A percentile compares a stretch with the other conserved stretches of the same genome.
Conservation (phyloP, 37 sponge, comb jelly and placozoan genomes). For the Spongia lamella region DNA sequence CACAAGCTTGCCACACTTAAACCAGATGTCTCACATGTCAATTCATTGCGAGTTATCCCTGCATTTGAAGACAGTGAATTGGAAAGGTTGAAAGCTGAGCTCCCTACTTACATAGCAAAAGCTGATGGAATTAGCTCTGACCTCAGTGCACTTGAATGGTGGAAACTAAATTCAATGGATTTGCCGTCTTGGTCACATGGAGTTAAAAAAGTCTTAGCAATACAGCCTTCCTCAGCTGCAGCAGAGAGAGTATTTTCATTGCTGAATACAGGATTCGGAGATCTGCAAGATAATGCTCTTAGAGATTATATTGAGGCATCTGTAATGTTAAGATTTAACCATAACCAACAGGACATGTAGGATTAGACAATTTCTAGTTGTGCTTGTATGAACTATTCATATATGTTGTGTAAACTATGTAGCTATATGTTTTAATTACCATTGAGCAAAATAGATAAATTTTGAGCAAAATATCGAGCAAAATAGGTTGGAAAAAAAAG, state of each 20-base stretch:
- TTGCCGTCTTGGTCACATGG: constrained; percentile 12
- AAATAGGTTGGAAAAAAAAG: constrained; percentile 9
- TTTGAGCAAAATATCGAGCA: constrained; percentile 8
- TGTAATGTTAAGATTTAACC: constrained; percentile 5
- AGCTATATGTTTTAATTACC: neutral
- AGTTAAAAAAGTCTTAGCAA: neutral
- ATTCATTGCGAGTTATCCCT: neutral
- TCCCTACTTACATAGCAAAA: constrained; percentile 20
- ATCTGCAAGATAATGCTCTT: constrained; percentile 4
- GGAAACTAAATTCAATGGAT: constrained; percentile 4
- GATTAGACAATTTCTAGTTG: neutral
- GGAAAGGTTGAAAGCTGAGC: constrained; percentile 16
- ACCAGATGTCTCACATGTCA: constrained; percentile 11
- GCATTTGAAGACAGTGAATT: constrained; percentile 10
- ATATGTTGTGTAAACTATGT: constrained; percentile 3
- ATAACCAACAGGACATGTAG: constrained; percentile 2
- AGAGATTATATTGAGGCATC: constrained; percentile 25
- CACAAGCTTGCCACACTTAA: constrained; percentile 11
- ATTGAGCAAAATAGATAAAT: constrained; percentile 7
- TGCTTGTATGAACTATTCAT: neutral
- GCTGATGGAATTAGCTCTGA: constrained; percentile 1
- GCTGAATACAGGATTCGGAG: constrained; percentile 11
- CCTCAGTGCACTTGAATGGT: constrained; percentile 8
- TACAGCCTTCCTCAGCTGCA: constrained; percentile 34
- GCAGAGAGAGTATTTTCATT: constrained; percentile 33